These are phyloP conservation scores for Polyommatus icarus DNA, from an alignment of 2,888 invertebrate species.

Conservation along the genomic window DNA sequence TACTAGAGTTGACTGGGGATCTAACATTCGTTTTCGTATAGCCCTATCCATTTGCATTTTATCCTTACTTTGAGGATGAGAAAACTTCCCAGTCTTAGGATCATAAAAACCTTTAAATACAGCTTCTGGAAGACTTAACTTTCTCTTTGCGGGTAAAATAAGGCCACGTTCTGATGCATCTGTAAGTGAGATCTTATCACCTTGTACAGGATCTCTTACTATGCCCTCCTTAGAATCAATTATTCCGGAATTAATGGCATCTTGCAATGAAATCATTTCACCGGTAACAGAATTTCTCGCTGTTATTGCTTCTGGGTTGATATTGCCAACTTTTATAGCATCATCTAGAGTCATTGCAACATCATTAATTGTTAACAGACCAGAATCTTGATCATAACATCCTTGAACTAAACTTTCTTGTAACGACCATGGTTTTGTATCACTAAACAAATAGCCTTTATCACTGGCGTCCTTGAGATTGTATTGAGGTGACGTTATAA, in stretches of 20 bases:
- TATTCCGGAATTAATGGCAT: conserved; percentile 88
- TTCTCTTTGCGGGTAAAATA: conserved; percentile 89
- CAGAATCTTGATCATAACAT: conserved; percentile 87
- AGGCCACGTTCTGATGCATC: conserved; percentile 92
- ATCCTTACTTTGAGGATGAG: conserved; percentile 89
- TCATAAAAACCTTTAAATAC: conserved; percentile 96
- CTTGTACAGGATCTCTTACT: conserved; percentile 87
- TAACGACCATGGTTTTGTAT: conserved; percentile 89
- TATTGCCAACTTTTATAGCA: conserved; percentile 86
- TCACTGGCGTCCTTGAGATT: conserved; percentile 89
- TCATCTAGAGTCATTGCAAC: conserved; percentile 86
- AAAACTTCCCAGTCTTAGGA: conserved; percentile 89
- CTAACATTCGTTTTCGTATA: conserved; percentile 90
- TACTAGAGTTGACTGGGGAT: conserved; percentile 92
- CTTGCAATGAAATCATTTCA: conserved; percentile 88
- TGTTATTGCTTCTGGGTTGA: conserved; percentile 88
- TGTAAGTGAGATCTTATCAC: conserved; percentile 86
- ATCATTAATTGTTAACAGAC: conserved; percentile 85
- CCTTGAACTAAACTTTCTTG: conserved; percentile 91
- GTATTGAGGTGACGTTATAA: conserved; percentile 84
- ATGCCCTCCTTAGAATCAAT: conserved; percentile 90
- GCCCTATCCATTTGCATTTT: conserved; percentile 90
- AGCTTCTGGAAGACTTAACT: conserved; percentile 92
- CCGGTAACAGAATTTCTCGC: conserved; percentile 90
- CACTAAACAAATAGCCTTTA: conserved; percentile 89